Percentiles rank a stretch among this genome's conserved stretches.
These are phyloP conservation scores for Bombus sibiricus DNA, from an alignment of 1,140 invertebrate genomes.

Conservation along the genomic window DNA sequence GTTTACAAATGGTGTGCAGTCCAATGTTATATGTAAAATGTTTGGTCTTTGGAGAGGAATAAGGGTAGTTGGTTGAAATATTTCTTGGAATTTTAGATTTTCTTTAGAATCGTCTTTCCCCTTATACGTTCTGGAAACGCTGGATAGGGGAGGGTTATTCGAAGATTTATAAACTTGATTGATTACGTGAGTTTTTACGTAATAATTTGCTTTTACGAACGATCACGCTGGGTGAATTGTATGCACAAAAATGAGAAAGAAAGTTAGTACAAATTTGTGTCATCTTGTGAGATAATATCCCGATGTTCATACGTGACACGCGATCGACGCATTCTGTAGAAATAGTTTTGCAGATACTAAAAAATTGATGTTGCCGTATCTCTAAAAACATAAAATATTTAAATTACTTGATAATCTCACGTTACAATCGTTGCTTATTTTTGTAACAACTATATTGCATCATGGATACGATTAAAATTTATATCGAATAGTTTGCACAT, in stretches of 20 bases:
- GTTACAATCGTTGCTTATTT: neutral
- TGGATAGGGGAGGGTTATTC: neutral
- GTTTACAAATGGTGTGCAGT: neutral
- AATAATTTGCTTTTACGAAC: neutral
- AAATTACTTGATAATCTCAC: neutral
- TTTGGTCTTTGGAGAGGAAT: neutral
- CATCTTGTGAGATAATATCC: too few species aligned
- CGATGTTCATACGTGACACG: too few species aligned
- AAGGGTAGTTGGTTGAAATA: neutral
- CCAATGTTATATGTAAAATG: neutral
- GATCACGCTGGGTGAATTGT: neutral
- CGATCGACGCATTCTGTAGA: too few species aligned
- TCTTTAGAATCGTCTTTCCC: neutral
- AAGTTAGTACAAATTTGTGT: too few species aligned
- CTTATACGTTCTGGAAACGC: neutral
- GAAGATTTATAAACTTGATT: neutral
- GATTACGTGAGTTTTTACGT: neutral
- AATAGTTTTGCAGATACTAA: too few species aligned
- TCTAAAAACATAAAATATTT: neutral
- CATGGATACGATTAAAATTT: neutral
- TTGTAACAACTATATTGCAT: neutral
- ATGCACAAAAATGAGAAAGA: too few species aligned
- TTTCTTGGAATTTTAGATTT: neutral
- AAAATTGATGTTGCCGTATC: neutral
- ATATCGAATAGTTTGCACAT: neutral